These are phyloP conservation scores for Leptonema lineaticorne DNA, from an alignment of 1,140 invertebrate species.

Conservation along the genomic window DNA sequence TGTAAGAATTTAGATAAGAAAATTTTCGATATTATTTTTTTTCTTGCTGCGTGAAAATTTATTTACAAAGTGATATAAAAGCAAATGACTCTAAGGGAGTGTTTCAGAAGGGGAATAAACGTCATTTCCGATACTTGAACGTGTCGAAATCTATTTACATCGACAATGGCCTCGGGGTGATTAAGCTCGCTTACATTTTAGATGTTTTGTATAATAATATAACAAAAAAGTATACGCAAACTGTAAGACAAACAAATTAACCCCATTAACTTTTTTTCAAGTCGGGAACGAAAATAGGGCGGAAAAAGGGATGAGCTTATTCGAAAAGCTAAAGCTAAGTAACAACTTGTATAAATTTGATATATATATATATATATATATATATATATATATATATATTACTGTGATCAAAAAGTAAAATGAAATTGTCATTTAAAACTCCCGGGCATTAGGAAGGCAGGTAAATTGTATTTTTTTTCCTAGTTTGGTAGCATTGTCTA, in stretches of 20 bases:
- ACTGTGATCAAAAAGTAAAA: too few species aligned
- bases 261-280: not conserved
- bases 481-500: too few species aligned
- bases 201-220: not conserved
- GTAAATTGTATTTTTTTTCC: too few species aligned
- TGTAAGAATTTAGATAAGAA: too few species aligned
- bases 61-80: too few species aligned
- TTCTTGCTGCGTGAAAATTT: too few species aligned
- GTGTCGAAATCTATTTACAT: conserved; percentile 15
- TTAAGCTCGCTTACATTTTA: conserved; percentile 15
- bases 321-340: not conserved
- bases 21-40: too few species aligned
- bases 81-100: too few species aligned
- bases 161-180: conserved; percentile 10
- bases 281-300: not conserved
- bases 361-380: not conserved
- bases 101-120: conserved; percentile 8
- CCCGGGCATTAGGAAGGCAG: too few species aligned
- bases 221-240: not conserved
- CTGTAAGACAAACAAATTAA: not conserved
- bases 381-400: not conserved
- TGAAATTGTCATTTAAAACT: too few species aligned
- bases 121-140: conserved; percentile 16
- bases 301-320: not conserved
- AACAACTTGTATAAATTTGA: not conserved